Conservation (phyloP, 1,140 invertebrate genomes). For the Drosophila busckii region DNA sequence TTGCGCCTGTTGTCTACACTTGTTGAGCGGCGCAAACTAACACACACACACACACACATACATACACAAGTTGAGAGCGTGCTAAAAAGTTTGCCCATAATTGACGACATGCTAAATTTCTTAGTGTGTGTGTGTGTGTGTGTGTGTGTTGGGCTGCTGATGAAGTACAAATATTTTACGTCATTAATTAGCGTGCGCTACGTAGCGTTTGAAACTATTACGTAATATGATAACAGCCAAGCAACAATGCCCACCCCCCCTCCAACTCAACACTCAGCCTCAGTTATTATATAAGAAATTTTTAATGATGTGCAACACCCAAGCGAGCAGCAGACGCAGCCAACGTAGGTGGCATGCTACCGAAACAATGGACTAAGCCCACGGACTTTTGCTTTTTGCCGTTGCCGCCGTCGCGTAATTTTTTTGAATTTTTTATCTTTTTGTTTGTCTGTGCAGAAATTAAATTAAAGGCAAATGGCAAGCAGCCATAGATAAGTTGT, state of each 20-base stretch:
- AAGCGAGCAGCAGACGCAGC: background rate
- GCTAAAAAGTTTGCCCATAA: constrained; percentile 68
- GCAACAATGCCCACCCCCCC: constrained; percentile 4
- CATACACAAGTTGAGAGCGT: constrained; percentile 22
- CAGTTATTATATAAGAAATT: constrained; percentile 61
- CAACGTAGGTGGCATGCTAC: background rate
- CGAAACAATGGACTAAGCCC: background rate
- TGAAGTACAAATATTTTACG: constrained; percentile 72
- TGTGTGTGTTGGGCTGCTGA: constrained; percentile 21
- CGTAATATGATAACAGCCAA: constrained; percentile 60
- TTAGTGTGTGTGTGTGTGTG: background rate
- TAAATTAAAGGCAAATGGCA: constrained; percentile 58
- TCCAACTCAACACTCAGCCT: constrained; percentile 24
- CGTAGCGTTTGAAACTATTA: constrained; percentile 57
- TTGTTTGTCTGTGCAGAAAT: constrained; percentile 47
- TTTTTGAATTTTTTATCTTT: constrained; percentile 4
- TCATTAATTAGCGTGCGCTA: constrained; percentile 65
- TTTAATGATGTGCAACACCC: constrained; percentile 48
- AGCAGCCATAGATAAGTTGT: constrained; percentile 38
- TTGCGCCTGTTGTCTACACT: constrained; percentile 33
- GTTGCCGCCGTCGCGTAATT: no score
- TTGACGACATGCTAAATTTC: constrained; percentile 57
- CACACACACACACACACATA: constrained; percentile 18
- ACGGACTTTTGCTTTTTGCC: constrained; percentile 1
- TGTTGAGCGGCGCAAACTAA: constrained; percentile 39